phyloP scores from a whole-genome alignment of 2,888 invertebrate species.

The Cordilura impudica region DNA sequence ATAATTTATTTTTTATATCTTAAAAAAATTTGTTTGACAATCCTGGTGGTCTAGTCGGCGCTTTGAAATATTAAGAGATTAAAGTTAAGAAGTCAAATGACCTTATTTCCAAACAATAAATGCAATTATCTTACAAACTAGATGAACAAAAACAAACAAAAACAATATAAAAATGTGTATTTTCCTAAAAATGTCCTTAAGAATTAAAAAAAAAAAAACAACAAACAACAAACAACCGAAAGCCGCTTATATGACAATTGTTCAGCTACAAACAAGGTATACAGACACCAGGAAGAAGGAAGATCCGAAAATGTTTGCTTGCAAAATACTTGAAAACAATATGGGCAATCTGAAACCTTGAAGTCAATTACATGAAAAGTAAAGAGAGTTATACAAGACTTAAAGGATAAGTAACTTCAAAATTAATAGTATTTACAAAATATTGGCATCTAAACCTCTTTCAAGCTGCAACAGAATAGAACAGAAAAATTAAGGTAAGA shows the following conservation, averaged over 20 bases:
- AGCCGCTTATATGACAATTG: constrained; percentile 35
- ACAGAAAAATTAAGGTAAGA: background rate
- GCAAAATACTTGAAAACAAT: constrained; percentile 31
- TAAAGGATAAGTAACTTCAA: background rate
- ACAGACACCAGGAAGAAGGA: background rate
- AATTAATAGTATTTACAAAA: background rate
- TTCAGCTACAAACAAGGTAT: background rate
- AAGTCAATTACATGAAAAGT: background rate
- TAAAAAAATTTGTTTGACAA: background rate
- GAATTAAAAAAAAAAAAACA: background rate
- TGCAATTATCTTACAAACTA: constrained; percentile 41
- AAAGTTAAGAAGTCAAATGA: constrained; percentile 49
- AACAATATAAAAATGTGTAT: constrained; percentile 13
- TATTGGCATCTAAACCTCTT: background rate
- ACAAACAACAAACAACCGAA: background rate
- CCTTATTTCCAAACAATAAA: constrained; percentile 43
- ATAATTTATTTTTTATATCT: constrained; percentile 2
- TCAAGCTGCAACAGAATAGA: background rate
- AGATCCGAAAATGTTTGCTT: constrained; percentile 20
- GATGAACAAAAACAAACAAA: background rate
- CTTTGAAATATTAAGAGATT: constrained; percentile 19
- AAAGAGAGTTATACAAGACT: background rate
- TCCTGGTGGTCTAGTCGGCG: constrained; percentile 34
- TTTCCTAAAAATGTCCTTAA: constrained; percentile 44
- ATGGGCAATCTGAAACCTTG: constrained; percentile 15